These are phyloP conservation scores for Brachystomella parvula DNA, from an alignment of 1,140 invertebrate genomes.

Conservation along the genomic window DNA sequence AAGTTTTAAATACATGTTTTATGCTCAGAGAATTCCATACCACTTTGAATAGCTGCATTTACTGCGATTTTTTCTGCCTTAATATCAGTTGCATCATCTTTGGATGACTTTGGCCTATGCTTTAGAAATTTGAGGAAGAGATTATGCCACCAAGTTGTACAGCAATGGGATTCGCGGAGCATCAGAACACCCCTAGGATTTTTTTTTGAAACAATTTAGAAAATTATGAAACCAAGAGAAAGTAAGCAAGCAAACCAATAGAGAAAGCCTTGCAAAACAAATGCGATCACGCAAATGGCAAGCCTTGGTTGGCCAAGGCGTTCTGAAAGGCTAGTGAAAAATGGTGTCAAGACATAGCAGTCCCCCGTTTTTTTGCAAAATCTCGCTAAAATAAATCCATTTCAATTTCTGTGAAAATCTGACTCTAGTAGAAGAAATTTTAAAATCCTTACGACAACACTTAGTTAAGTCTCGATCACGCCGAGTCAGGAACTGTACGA, in stretches of 20 bases:
- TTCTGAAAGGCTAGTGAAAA: not conserved
- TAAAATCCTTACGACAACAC: conserved; percentile 15
- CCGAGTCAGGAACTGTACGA: not conserved
- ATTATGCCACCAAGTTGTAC: not conserved
- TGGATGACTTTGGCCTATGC: conserved; percentile 1
- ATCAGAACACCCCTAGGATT: conserved; percentile 6
- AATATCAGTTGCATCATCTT: not conserved
- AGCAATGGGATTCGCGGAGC: not conserved
- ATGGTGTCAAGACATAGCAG: not conserved
- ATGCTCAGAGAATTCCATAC: not conserved
- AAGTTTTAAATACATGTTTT: not conserved
- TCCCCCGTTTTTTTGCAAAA: not conserved
- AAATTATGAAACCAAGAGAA: not conserved
- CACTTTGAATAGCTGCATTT: not conserved
- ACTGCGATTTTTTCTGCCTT: not conserved
- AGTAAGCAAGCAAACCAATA: conserved; percentile 13
- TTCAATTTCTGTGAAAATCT: conserved; percentile 3
- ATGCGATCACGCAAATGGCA: not conserved
- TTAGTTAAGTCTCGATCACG: not conserved
- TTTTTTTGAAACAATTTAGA: not conserved
- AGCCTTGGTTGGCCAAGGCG: conserved; percentile 8
- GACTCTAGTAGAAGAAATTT: too few relatives aligned
- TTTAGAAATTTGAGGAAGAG: conserved; percentile 11
- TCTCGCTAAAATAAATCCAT: not conserved
- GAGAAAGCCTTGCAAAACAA: conserved; percentile 16